Percentiles rank a stretch among this genome's conserved stretches.
Evolutionary conservation across 2,113 vertebrate species (phyloP).

Genomic region (Brachirus orientalis): DNA sequence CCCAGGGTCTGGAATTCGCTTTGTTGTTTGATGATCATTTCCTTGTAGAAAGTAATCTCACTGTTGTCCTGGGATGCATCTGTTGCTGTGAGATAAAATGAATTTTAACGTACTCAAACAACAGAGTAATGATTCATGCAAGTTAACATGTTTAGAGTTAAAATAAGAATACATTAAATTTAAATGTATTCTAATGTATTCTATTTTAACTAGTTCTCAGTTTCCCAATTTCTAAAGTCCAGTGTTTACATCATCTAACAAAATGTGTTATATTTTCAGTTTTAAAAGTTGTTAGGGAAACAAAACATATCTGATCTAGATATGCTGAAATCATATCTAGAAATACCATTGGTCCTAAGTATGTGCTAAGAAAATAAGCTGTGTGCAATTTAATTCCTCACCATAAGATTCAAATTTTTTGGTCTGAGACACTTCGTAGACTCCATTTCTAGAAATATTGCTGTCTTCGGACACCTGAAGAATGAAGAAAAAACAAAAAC

Average conservation of each 20-base stretch:
- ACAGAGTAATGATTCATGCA: too few relatives aligned
- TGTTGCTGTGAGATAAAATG: background rate
- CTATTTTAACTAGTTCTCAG: too few relatives aligned
- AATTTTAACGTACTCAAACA: background rate
- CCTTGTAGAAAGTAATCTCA: constrained; percentile 48
- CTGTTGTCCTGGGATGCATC: constrained; percentile 16
- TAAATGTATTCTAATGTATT: background rate
- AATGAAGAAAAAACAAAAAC: background rate
- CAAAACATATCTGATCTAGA: too few relatives aligned
- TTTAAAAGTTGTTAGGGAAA: too few relatives aligned
- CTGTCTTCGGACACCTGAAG: constrained; percentile 41
- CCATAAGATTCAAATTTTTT: background rate
- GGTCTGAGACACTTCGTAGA: constrained; percentile 11
- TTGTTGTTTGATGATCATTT: constrained; percentile 51
- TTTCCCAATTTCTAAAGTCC: too few relatives aligned
- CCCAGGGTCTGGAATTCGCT: constrained; percentile 67
- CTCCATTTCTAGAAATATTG: background rate
- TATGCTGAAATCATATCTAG: too few relatives aligned
- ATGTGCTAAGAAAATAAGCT: too few relatives aligned
- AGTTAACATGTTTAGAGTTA: background rate
- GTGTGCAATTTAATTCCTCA: constrained; percentile 18
- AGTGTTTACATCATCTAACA: too few relatives aligned
- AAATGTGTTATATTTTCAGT: too few relatives aligned
- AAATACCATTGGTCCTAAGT: too few relatives aligned
- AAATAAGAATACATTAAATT: background rate